A percentile compares a stretch with the other conserved stretches of the same genome.
phyloP scores from a whole-genome alignment of 1,140 invertebrate genomes.

The Laodelphax striatellus region DNA sequence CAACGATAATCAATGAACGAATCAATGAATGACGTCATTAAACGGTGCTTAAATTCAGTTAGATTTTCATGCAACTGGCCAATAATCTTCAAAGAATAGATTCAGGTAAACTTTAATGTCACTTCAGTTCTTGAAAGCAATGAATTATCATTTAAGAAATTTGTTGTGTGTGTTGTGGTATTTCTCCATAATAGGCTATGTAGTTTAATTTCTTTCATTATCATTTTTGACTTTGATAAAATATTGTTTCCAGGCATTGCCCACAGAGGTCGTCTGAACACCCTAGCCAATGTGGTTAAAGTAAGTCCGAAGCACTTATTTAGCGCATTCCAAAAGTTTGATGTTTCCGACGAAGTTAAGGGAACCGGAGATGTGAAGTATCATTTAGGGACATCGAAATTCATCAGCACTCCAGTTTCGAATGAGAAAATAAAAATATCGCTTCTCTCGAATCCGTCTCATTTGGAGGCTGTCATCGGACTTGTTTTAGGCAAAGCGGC shows the following conservation, averaged over 20 bases:
- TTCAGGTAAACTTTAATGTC: too few relatives aligned
- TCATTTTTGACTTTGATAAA: too few relatives aligned
- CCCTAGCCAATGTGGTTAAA: conserved; percentile 5
- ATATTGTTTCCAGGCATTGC: conserved; percentile 32
- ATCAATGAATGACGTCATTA: too few relatives aligned
- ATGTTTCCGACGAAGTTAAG: background rate
- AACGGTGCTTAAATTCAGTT: too few relatives aligned
- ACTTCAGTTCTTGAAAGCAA: too few relatives aligned
- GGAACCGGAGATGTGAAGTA: conserved; percentile 14
- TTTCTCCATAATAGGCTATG: too few relatives aligned
- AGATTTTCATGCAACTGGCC: too few relatives aligned
- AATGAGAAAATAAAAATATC: background rate
- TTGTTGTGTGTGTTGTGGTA: too few relatives aligned
- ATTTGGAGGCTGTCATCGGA: background rate
- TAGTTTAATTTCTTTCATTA: too few relatives aligned
- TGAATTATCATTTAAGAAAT: too few relatives aligned
- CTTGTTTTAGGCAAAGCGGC: background rate
- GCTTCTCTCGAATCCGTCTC: background rate
- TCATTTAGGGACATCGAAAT: conserved; percentile 30
- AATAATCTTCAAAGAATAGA: too few relatives aligned
- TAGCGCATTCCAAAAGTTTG: background rate
- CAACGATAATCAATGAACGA: too few relatives aligned
- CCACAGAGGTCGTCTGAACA: conserved; percentile 11
- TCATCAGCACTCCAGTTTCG: background rate
- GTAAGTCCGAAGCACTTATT: background rate